Percentiles rank a stretch among this genome's conserved stretches.
These are phyloP conservation scores for Ataeniobius toweri DNA, from an alignment of 2,797 vertebrate species.

Conservation along the genomic window DNA sequence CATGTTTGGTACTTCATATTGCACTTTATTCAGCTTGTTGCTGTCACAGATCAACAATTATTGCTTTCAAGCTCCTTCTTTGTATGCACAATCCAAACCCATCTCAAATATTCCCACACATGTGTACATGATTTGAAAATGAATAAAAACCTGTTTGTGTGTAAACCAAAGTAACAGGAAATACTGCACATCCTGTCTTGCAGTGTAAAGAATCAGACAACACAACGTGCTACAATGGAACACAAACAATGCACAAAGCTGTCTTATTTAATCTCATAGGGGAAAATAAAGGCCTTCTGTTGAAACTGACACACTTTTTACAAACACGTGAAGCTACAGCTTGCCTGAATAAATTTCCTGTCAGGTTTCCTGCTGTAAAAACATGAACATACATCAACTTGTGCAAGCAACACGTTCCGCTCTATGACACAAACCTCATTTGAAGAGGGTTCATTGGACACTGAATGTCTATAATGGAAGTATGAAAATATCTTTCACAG, in stretches of 20 bases:
- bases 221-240: constrained; percentile 27
- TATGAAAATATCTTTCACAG: constrained; percentile 7
- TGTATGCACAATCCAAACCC: constrained; percentile 13
- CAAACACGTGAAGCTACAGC: constrained; percentile 3
- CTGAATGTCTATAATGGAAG: background rate
- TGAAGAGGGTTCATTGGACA: background rate
- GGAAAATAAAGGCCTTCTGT: constrained; percentile 33
- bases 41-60: constrained; percentile 73
- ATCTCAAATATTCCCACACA: constrained; percentile 40
- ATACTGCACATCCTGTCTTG: constrained; percentile 32
- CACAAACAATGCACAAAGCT: constrained; percentile 28
- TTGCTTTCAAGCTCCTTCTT: constrained; percentile 68
- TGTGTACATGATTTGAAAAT: constrained; percentile 2
- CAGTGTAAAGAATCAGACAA: constrained; percentile 3
- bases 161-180: constrained; percentile 34
- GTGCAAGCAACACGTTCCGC: constrained; percentile 1
- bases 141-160: constrained; percentile 11
- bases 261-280: constrained; percentile 3
- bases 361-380: background rate
- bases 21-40: constrained; percentile 81
- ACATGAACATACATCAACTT: background rate
- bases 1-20: constrained; percentile 71
- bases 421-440: constrained; percentile 26
- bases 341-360: constrained; percentile 10
- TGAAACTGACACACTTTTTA: background rate